Evolutionary conservation across 2,888 invertebrate species (phyloP).

Genomic region (Oscheius onirici): DNA sequence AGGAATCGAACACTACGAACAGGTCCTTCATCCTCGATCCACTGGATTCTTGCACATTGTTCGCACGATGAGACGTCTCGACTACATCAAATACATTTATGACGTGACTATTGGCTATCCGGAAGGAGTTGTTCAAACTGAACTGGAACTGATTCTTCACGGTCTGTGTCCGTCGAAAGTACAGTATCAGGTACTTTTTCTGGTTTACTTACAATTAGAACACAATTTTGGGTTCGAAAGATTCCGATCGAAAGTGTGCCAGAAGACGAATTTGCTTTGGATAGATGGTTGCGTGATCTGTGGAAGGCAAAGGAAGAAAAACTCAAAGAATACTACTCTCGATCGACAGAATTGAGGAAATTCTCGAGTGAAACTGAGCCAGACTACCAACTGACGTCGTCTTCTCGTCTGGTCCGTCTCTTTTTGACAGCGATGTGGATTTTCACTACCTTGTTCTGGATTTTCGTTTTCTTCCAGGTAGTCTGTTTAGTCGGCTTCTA

Average conservation of each 20-base stretch:
- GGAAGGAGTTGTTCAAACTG: conserved; percentile 81
- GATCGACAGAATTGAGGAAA: conserved; percentile 36
- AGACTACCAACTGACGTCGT: background rate
- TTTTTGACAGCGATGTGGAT: conserved; percentile 58
- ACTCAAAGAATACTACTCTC: conserved; percentile 58
- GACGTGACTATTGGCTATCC: conserved; percentile 86
- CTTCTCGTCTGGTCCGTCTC: conserved; percentile 36
- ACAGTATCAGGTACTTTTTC: conserved; percentile 78
- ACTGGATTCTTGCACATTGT: conserved; percentile 79
- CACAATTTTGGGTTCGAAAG: conserved; percentile 48
- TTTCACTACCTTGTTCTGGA: conserved; percentile 63
- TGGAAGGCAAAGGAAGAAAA: conserved; percentile 73
- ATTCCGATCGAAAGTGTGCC: conserved; percentile 62
- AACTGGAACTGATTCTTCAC: conserved; percentile 78
- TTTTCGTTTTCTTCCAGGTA: conserved; percentile 47
- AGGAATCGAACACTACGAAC: conserved; percentile 77
- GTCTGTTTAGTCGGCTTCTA: background rate
- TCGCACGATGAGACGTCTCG: conserved; percentile 74
- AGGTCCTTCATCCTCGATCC: conserved; percentile 86
- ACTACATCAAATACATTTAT: conserved; percentile 82
- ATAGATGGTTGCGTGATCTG: conserved; percentile 71
- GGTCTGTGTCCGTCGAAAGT: conserved; percentile 82
- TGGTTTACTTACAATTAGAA: background rate
- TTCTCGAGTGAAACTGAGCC: conserved; percentile 37
- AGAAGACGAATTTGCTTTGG: conserved; percentile 66